Evolutionary conservation across 30 jellyfish, hydroid and myxozoan species (phyloP).

Genomic region (Clytia hemisphaerica): DNA sequence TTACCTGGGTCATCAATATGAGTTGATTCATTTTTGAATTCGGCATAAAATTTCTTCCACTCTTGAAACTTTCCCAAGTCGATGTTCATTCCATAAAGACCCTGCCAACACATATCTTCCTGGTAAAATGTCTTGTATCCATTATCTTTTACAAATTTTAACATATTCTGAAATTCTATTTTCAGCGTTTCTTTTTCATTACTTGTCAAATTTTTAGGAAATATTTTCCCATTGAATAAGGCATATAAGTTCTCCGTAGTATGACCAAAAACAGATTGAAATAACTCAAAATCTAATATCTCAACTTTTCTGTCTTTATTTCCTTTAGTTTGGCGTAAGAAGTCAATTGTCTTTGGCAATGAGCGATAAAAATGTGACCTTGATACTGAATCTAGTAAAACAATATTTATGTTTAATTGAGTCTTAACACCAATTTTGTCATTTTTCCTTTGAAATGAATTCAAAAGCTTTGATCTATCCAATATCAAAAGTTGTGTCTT

Average conservation of each 20-base stretch:
- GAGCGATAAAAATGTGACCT: constrained; percentile 79
- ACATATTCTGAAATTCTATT: constrained; percentile 37
- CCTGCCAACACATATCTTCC: constrained; percentile 88
- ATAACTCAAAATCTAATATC: constrained; percentile 61
- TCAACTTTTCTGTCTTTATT: constrained; percentile 34
- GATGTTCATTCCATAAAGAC: constrained; percentile 72
- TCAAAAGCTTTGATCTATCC: neutral
- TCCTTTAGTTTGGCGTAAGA: constrained; percentile 40
- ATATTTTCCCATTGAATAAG: constrained; percentile 65
- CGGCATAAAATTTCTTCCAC: constrained; percentile 44
- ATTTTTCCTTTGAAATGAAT: neutral
- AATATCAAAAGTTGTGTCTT: constrained; percentile 23
- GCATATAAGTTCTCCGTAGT: constrained; percentile 79
- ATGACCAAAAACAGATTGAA: constrained; percentile 91
- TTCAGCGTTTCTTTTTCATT: constrained; percentile 33
- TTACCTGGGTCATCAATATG: neutral
- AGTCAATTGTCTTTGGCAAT: constrained; percentile 34
- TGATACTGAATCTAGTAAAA: constrained; percentile 74
- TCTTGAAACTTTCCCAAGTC: constrained; percentile 61
- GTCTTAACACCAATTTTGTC: neutral
- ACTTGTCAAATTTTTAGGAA: constrained; percentile 48
- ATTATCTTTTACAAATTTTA: constrained; percentile 7
- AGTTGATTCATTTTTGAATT: too few relatives aligned
- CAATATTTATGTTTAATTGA: constrained; percentile 33
- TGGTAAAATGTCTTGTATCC: constrained; percentile 71